Conservation (phyloP, 2,113 vertebrate genomes). For the Mystacornis crossleyi region DNA sequence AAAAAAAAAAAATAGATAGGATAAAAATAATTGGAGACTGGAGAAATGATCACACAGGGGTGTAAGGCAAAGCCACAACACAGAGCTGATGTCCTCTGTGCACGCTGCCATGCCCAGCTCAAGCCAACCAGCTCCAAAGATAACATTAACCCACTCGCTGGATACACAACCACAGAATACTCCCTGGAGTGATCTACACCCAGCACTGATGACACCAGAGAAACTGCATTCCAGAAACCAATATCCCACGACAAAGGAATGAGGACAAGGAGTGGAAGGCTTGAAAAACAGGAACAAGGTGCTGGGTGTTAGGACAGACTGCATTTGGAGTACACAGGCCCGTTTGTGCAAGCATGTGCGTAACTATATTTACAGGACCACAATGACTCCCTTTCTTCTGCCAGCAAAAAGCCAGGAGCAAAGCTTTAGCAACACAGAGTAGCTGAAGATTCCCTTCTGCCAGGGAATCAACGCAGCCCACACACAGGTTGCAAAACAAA, state of each 20-base stretch:
- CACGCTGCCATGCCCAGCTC: background rate
- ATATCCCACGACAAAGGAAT: constrained; percentile 68
- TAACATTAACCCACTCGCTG: constrained; percentile 50
- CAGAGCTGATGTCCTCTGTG: background rate
- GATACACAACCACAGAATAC: constrained; percentile 49
- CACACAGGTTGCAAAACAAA: constrained; percentile 44
- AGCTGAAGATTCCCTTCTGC: constrained; percentile 33
- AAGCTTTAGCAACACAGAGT: constrained; percentile 2
- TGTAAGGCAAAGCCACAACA: constrained; percentile 39
- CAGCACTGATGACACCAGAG: constrained; percentile 71
- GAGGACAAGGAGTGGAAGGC: constrained; percentile 62
- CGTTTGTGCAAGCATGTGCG: constrained; percentile 57
- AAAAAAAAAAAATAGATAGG: background rate
- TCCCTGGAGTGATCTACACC: constrained; percentile 66
- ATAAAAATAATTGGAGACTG: background rate
- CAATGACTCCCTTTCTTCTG: constrained; percentile 54
- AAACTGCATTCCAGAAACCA: constrained; percentile 71
- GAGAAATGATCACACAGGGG: background rate
- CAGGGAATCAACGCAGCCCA: constrained; percentile 7
- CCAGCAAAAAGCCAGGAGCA: constrained; percentile 47
- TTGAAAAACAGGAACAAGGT: constrained; percentile 59
- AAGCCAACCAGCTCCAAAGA: constrained; percentile 5
- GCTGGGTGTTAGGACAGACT: constrained; percentile 24
- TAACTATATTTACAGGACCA: constrained; percentile 56
- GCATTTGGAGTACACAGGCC: background rate